phyloP scores from a whole-genome alignment of 2,888 invertebrate genomes.

The Polylopha cassiicola region DNA sequence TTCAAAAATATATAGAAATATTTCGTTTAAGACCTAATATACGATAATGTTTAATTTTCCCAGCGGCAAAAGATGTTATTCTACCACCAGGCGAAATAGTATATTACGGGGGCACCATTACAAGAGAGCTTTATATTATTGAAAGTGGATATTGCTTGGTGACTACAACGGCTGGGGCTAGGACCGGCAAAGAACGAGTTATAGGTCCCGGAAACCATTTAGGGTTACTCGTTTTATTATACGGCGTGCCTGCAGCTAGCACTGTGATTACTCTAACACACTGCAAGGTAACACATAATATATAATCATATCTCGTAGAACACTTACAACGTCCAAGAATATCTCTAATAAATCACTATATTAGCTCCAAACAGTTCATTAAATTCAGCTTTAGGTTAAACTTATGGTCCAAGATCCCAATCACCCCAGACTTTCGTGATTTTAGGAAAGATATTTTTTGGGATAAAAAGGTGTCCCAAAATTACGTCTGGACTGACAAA shows the following conservation, averaged over 20 bases:
- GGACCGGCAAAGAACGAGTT: constrained; percentile 47
- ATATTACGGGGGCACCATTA: constrained; percentile 70
- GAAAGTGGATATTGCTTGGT: constrained; percentile 71
- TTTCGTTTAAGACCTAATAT: too few relatives aligned
- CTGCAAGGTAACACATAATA: constrained; percentile 74
- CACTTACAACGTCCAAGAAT: too few relatives aligned
- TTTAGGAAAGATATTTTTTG: too few relatives aligned
- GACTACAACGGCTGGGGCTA: constrained; percentile 49
- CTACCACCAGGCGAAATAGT: constrained; percentile 73
- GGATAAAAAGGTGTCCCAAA: too few relatives aligned
- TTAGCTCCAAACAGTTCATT: too few relatives aligned
- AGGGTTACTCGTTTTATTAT: constrained; percentile 65
- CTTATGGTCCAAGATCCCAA: too few relatives aligned
- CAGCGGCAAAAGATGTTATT: constrained; percentile 63
- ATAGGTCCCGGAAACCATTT: constrained; percentile 69
- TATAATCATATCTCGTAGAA: too few relatives aligned
- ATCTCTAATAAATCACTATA: too few relatives aligned
- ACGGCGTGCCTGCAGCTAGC: constrained; percentile 66
- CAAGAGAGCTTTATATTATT: constrained; percentile 72
- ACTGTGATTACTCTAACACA: constrained; percentile 72
- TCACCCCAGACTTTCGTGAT: too few relatives aligned
- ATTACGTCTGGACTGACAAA: too few relatives aligned
- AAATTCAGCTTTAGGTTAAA: too few relatives aligned
- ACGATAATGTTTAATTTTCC: constrained; percentile 19
- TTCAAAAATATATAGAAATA: too few relatives aligned